Evolutionary conservation across 2,797 vertebrate genomes (phyloP), one percentile per base, ranked within the genome.

Genomic region (Catamblyrhynchus diadema): DNA sequence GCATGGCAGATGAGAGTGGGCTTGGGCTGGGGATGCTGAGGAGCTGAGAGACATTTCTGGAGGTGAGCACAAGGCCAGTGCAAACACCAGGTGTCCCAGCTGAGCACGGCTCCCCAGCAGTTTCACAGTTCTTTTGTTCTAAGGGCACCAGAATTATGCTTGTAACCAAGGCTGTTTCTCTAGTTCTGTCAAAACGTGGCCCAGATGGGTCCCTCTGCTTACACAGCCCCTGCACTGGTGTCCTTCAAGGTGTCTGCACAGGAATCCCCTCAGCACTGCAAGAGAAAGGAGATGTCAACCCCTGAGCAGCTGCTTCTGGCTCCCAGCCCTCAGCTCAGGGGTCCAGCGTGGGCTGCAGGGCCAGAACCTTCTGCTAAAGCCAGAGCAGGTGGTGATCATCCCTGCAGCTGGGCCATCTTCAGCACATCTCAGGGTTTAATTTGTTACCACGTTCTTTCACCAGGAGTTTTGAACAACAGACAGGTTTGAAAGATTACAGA

Each of bases 311-410:
- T 90, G 75, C 39, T 60, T 18, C 39, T 56, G 24, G 53, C 73
- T 75, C 45, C 61, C 1, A 0, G 53, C 77, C 61, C 3, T 51
- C 0, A 0, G 35, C 44, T 56, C 35, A 3, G 13, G 0, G 1
- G 24, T 41, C 75, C 23, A 2, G 28, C 0, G 0, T 10, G 44
- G 39, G n/a, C 83, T 60, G 62, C 53, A 41, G 61, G 41, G 32
- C 16, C 60, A 62, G 64, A 54, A 39, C 20, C 2, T n/a, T 47
- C 47, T 82, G 67, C 77, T 86, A 22, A 42, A 69, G 65, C 33
- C 65, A 53, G 48, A 67, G 57, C 3, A 0, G 14, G 51, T 27
- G 33, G 32, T 53, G 65, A 87, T 65, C 70, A 12, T 25, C 66
- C 47, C 70, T 54, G 69, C 70, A 70, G 44, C 64, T 72, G 37